Evolutionary conservation across 2,797 vertebrate genomes (phyloP), one percentile per base, ranked within the genome.

Genomic region (Macroramphosus scolopax): DNA sequence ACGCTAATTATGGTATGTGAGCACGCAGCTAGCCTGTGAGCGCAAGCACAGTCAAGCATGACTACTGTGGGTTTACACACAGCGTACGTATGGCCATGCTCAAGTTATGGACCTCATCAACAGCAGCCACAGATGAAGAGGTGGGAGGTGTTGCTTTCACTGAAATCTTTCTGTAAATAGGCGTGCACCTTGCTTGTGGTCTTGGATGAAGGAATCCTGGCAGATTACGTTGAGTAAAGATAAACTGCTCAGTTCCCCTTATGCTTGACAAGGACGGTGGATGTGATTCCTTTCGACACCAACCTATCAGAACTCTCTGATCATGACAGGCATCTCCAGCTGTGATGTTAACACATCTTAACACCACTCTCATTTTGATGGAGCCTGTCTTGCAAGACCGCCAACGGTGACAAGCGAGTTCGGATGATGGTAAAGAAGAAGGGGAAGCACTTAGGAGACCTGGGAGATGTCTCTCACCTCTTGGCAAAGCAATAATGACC

Each of bases 1-100:
- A 87, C 63, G 68, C 84, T 85, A 88, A 87, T 88, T 83, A 87
- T 66, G 75, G 72, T 78, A 82, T 75, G 66, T 77, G 78, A 77
- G 75, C 79, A 69, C 77, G 72, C 71, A 76, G 63, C 65, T 64
- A 71, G 75, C 78, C 78, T 63, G 69, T 40, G 8, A 82, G 75
- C 62, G 31, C 71, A 80, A 78, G 82, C 71, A 79, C 66, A 82
- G 67, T 80, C 77, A 53, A 81, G 77, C 74, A 58, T 75, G 74
- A 83, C 75, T 46, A 48, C 58, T 56, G 74, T 46, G 70, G 69
- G 61, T 61, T 77, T 41, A 54, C 58, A 77, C 57, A 31, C 30
- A 18, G 39, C 24, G 70, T 71, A 67, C 40, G 52, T 64, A 61
- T 77, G 72, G 70, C 75, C 35, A 37, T 28, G 61, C 43, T 71